phyloP scores from a whole-genome alignment of 2,113 vertebrate species.

The Rana temporaria region DNA sequence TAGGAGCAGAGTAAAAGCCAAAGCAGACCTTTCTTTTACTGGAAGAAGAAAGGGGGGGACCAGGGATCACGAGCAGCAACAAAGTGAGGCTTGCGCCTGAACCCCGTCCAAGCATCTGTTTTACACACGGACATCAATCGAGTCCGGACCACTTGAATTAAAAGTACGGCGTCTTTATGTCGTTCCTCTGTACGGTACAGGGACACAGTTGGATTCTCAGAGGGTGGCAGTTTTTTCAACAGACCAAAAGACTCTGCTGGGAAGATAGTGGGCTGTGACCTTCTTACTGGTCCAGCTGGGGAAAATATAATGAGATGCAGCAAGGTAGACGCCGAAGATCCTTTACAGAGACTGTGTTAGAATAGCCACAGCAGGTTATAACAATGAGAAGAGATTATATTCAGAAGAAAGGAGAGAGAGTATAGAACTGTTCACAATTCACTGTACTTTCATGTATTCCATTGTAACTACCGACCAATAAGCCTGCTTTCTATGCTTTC shows the following conservation, averaged over 20 bases:
- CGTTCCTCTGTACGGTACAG: not conserved
- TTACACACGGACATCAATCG: not conserved
- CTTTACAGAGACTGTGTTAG: not conserved
- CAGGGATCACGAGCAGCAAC: not conserved
- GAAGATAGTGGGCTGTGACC: not conserved
- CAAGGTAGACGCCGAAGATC: not conserved
- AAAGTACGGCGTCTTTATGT: not conserved
- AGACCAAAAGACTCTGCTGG: not conserved
- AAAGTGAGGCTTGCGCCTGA: not conserved
- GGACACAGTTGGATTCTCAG: not conserved
- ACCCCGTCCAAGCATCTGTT: not conserved
- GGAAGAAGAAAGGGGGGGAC: not conserved
- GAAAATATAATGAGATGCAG: conserved; percentile 13
- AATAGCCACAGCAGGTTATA: not conserved
- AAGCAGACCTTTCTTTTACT: not conserved
- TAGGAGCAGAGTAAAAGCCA: conserved; percentile 7
- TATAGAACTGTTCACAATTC: not conserved
- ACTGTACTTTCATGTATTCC: not conserved
- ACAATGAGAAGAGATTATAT: not conserved
- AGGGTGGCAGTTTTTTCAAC: not conserved
- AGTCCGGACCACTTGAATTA: not conserved
- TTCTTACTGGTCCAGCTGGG: conserved; percentile 2
- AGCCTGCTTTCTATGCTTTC: too few species aligned
- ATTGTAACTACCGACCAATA: not conserved
- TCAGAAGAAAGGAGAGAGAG: not conserved